Percentiles rank a stretch among this genome's conserved stretches.
These are phyloP conservation scores for Synanceia verrucosa DNA, from an alignment of 2,797 vertebrate species.

Conservation along the genomic window DNA sequence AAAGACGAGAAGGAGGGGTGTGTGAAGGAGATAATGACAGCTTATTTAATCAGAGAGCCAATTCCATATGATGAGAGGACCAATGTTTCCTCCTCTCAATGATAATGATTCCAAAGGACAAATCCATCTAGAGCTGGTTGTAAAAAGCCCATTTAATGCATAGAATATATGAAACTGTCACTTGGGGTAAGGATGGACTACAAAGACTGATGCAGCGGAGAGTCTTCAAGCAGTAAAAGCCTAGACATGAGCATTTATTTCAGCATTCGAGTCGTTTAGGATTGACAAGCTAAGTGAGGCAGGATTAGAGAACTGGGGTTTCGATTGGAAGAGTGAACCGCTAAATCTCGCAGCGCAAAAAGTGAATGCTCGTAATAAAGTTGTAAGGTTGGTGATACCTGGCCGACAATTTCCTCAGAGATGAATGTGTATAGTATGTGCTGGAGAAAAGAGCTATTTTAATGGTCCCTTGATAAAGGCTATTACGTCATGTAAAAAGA, in stretches of 20 bases:
- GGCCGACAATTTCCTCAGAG: neutral
- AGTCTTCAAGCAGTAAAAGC: conserved; percentile 17
- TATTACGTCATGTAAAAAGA: conserved; percentile 21
- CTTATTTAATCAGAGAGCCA: conserved; percentile 66
- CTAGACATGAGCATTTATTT: conserved; percentile 32
- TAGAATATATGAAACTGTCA: conserved; percentile 27
- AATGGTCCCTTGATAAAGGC: conserved; percentile 3
- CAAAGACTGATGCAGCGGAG: conserved; percentile 6
- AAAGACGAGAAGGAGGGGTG: conserved; percentile 32
- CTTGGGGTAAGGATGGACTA: conserved; percentile 8
- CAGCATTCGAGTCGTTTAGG: conserved; percentile 34
- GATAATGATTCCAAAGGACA: conserved; percentile 71
- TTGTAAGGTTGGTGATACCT: conserved; percentile 1
- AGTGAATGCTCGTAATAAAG: neutral
- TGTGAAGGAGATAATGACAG: conserved; percentile 55
- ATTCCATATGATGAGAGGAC: conserved; percentile 57
- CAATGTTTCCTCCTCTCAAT: conserved; percentile 61
- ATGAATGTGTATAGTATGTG: neutral
- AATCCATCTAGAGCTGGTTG: conserved; percentile 43
- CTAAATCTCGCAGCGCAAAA: neutral
- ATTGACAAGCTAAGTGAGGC: conserved; percentile 30
- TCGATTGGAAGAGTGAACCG: conserved; percentile 26
- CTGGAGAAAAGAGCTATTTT: conserved; percentile 7
- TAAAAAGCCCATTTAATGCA: conserved; percentile 40
- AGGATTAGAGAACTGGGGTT: conserved; percentile 20